Evolutionary conservation across 92 coral and sea anemone species (phyloP), one percentile per base, ranked within the genome.

Genomic region (Montipora capitata): DNA sequence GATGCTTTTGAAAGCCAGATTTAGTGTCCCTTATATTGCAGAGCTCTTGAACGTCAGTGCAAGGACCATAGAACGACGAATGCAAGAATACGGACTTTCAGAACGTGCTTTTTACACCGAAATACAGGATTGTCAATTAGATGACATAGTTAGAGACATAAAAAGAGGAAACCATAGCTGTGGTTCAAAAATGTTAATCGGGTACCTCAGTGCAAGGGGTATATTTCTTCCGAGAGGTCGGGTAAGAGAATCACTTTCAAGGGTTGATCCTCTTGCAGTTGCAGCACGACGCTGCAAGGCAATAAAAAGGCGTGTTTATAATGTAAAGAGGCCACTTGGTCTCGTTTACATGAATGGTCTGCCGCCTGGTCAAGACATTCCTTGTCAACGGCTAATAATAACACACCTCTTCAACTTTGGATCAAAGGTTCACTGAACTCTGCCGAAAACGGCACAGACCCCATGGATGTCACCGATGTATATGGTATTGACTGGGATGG

Each of bases 101-200:
- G 90, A 79, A 70, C 66, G 93, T 56, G 57, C 87, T 74, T 74
- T 74, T 17, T 92, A 78, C 87, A 88, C 80, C 62, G 78, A 76
- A 52, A 76, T 92, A 15, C 61, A 86, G 74, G 89, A 93, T 72
- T 64, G 79, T 57, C 76, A 81, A n/a, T 82, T 93, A 68, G 96
- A 89, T 65, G 67, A 68, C 68, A 61, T 20, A 77, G 87, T 27
- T 1, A 1, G 35, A 27, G 35, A 27, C 35, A 27, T 27, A 27
- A 27, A 27, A 27, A 73, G 59, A 49, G 72, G 75, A 52, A 44
- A 90, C 79, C 94, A 89, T 16, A 63, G 78, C 76, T 56, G 84
- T 81, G 93, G 96, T 27, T 93, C 91, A 38, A 93, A 93, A 74
- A 93, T 51, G 71, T 76, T 93, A 39, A 89, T 74, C 73, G 94